phyloP scores from a whole-genome alignment of 2,888 invertebrate genomes.

The Drosophila sordidula region DNA sequence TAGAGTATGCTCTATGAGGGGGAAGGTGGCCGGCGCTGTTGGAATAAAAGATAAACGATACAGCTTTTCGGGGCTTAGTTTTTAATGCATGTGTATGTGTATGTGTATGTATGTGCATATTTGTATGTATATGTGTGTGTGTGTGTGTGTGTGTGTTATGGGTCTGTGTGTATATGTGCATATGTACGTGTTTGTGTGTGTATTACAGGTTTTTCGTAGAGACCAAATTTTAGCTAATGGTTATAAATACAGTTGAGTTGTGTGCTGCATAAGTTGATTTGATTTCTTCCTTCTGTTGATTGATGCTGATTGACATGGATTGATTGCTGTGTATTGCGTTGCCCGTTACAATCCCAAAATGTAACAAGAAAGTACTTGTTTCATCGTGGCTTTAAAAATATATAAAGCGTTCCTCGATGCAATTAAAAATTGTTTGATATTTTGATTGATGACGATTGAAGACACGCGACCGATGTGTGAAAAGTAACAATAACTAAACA shows the following conservation, averaged over 20 bases:
- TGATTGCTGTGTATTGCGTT: background rate
- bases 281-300: background rate
- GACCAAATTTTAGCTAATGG: background rate
- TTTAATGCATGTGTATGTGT: background rate
- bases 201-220: background rate
- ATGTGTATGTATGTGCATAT: background rate
- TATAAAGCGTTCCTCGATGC: background rate
- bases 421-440: background rate
- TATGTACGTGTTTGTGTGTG: background rate
- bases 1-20: background rate
- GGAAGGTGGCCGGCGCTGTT: background rate
- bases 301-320: background rate
- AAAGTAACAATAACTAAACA: background rate
- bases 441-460: background rate
- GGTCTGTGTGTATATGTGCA: background rate
- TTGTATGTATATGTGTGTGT: background rate
- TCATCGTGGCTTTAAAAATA: background rate
- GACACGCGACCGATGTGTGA: background rate
- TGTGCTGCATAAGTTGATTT: background rate
- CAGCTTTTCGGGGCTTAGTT: background rate
- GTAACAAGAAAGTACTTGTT: background rate
- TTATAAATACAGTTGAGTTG: background rate
- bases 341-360: background rate
- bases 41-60: slow-evolving; percentile 9
- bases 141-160: background rate